Evolutionary conservation across 2,113 vertebrate species (phyloP).

Genomic region (Anoura caudifer): DNA sequence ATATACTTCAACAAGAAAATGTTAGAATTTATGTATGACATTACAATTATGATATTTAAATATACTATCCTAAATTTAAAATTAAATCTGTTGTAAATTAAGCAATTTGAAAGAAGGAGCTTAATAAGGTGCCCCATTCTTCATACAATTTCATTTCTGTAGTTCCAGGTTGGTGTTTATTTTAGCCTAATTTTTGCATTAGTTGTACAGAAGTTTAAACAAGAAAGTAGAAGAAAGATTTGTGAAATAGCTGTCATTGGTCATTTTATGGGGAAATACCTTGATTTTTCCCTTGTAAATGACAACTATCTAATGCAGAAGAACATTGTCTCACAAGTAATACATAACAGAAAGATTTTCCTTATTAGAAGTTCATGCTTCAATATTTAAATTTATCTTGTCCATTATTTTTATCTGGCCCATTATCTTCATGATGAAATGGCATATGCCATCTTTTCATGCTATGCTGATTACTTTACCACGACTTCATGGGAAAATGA

Average conservation of each 20-base stretch:
- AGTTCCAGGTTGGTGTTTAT: no score
- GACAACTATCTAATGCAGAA: background rate
- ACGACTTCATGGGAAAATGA: rapidly evolving
- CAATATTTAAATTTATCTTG: background rate
- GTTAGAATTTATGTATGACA: background rate
- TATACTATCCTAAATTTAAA: background rate
- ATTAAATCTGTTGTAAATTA: background rate
- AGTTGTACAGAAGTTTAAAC: background rate
- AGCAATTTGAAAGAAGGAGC: background rate
- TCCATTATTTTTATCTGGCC: rapidly evolving
- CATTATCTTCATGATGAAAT: background rate
- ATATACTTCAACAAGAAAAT: constrained; percentile 33
- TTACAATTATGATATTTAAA: constrained; percentile 37
- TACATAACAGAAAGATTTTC: background rate
- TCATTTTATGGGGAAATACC: background rate
- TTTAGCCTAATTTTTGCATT: background rate
- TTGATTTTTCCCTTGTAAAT: background rate
- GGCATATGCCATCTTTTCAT: rapidly evolving
- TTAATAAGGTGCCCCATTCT: rapidly evolving
- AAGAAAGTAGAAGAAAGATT: background rate
- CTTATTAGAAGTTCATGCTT: background rate
- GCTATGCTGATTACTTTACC: rapidly evolving
- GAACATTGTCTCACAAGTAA: background rate
- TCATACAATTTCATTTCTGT: background rate
- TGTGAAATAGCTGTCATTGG: rapidly evolving